phyloP scores from a whole-genome alignment of 2,113 vertebrate genomes.

The Dicrurus megarhynchus region DNA sequence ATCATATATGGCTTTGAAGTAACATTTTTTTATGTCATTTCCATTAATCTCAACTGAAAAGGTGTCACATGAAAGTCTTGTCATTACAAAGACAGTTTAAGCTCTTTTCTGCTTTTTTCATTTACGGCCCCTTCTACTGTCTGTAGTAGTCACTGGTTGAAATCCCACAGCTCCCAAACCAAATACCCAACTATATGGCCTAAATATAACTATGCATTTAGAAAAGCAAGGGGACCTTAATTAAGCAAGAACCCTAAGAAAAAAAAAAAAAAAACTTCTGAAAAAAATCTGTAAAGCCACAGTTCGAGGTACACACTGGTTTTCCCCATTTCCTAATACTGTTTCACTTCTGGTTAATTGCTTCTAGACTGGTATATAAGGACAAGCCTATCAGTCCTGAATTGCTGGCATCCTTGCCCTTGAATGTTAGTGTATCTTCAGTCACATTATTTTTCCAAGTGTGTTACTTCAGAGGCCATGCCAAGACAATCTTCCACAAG shows the following conservation, averaged over 20 bases:
- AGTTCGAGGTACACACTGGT: background rate
- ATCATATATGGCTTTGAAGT: background rate
- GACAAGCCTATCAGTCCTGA: background rate
- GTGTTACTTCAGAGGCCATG: background rate
- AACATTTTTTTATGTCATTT: background rate
- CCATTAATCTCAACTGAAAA: background rate
- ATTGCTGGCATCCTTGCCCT: background rate
- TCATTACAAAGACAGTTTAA: background rate
- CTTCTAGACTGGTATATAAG: background rate
- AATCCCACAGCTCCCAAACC: background rate
- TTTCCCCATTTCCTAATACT: background rate
- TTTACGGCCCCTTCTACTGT: background rate
- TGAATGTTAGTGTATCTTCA: background rate
- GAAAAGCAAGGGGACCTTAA: background rate
- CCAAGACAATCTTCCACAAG: background rate
- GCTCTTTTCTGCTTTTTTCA: background rate
- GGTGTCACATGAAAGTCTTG: background rate
- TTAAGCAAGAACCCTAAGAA: background rate
- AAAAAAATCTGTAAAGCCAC: background rate
- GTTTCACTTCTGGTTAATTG: background rate
- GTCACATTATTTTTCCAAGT: background rate
- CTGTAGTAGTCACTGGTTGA: background rate
- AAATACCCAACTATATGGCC: background rate
- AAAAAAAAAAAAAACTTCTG: background rate
- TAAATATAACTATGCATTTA: background rate